Evolutionary conservation across 2,797 vertebrate species (phyloP).

Genomic region (Sebastes oblongus): DNA sequence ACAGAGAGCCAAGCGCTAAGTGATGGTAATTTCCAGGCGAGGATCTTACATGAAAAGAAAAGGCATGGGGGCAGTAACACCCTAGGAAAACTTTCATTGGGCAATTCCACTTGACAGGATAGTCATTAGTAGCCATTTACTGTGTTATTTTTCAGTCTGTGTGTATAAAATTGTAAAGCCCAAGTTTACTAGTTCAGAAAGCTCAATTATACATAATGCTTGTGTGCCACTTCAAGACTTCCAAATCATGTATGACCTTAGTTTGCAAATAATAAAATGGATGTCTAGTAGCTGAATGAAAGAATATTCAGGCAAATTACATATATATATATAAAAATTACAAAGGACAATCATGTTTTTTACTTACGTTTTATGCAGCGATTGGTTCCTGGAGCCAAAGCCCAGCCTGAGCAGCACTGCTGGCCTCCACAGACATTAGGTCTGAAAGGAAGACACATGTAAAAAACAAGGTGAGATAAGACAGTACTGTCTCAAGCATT

Average conservation of each 20-base stretch:
- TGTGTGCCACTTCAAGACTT: not conserved
- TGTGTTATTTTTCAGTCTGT: conserved; percentile 50
- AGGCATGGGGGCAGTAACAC: conserved; percentile 51
- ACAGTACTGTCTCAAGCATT: conserved; percentile 2
- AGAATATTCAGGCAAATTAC: not conserved
- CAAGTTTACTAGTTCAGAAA: not conserved
- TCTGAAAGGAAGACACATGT: conserved; percentile 73
- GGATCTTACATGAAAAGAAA: conserved; percentile 54
- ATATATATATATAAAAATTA: not conserved
- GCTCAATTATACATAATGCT: conserved; percentile 3
- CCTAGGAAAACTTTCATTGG: conserved; percentile 55
- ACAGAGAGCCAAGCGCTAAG: conserved; percentile 64
- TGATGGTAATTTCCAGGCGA: conserved; percentile 60
- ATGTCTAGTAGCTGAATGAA: not conserved
- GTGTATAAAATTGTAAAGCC: conserved; percentile 29
- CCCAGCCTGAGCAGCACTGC: conserved; percentile 96
- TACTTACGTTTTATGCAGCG: conserved; percentile 96
- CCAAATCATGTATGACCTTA: not conserved
- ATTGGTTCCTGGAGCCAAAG: conserved; percentile 88
- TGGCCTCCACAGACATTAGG: conserved; percentile 94
- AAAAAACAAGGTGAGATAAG: conserved; percentile 33
- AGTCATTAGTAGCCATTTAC: conserved; percentile 63
- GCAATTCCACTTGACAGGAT: conserved; percentile 63
- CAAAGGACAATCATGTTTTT: not conserved
- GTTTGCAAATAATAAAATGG: not conserved